phyloP scores from a whole-genome alignment of 2,113 vertebrate species.

The Naja naja region DNA sequence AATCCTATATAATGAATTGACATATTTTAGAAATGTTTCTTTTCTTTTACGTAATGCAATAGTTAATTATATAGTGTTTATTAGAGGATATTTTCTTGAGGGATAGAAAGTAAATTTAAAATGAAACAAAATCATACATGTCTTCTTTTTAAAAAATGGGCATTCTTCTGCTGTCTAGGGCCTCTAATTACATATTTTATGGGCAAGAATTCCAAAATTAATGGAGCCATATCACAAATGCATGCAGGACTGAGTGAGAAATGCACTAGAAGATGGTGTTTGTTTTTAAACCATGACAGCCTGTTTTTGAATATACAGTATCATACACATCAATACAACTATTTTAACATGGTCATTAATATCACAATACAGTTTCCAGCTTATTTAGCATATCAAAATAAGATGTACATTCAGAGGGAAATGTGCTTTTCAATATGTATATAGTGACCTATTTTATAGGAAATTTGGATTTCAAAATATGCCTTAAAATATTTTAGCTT shows the following conservation, averaged over 20 bases:
- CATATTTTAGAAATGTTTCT: neutral
- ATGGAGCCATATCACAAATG: neutral
- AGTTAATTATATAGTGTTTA: neutral
- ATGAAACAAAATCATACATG: neutral
- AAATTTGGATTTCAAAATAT: neutral
- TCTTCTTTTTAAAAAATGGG: neutral
- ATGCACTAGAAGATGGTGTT: neutral
- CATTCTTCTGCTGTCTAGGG: neutral
- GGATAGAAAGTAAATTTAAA: neutral
- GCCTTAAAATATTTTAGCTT: neutral
- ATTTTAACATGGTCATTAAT: neutral
- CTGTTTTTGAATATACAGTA: neutral
- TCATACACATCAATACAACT: neutral
- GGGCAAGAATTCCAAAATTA: neutral
- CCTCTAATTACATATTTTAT: neutral
- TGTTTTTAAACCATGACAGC: neutral
- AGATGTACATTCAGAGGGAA: neutral
- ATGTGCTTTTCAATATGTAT: neutral
- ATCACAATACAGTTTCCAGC: neutral
- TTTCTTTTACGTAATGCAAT: neutral
- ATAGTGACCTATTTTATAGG: neutral
- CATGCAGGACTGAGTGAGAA: neutral
- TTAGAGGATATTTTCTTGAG: neutral
- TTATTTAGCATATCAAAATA: neutral
- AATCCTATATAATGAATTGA: neutral